Conservation (phyloP, 2,113 vertebrate species). For the Hemiprocne comata region DNA sequence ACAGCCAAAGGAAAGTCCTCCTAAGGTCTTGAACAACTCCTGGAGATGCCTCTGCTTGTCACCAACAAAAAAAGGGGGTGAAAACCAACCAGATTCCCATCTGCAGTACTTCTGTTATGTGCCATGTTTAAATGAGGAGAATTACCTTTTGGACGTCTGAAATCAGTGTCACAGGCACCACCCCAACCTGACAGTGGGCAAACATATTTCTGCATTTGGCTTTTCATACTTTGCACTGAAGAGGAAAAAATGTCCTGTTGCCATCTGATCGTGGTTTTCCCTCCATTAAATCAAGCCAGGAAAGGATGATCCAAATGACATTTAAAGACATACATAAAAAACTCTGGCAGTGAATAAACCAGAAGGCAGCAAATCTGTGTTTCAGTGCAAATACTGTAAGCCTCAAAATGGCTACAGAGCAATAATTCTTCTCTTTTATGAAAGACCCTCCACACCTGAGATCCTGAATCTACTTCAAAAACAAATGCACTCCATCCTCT, state of each 20-base stretch:
- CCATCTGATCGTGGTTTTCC: neutral
- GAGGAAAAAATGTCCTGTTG: neutral
- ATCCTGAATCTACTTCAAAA: neutral
- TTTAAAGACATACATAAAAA: neutral
- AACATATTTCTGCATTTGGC: neutral
- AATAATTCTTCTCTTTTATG: neutral
- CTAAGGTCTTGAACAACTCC: neutral
- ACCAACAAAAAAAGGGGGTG: neutral
- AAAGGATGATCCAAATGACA: neutral
- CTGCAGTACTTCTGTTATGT: neutral
- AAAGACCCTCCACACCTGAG: neutral
- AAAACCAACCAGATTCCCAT: neutral
- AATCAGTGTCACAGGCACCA: neutral
- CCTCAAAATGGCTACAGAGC: neutral
- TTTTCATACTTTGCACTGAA: neutral
- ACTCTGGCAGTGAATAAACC: neutral
- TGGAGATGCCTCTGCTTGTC: neutral
- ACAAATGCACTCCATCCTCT: neutral
- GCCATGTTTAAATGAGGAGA: neutral
- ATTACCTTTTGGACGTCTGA: neutral
- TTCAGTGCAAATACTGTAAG: neutral
- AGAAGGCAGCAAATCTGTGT: neutral
- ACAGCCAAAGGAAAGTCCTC: neutral
- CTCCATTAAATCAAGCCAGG: neutral
- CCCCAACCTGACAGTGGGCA: neutral